Percentiles rank a stretch among this genome's conserved stretches.
Conservation (phyloP, 2,797 vertebrate genomes). For the Furcifer pardalis region DNA sequence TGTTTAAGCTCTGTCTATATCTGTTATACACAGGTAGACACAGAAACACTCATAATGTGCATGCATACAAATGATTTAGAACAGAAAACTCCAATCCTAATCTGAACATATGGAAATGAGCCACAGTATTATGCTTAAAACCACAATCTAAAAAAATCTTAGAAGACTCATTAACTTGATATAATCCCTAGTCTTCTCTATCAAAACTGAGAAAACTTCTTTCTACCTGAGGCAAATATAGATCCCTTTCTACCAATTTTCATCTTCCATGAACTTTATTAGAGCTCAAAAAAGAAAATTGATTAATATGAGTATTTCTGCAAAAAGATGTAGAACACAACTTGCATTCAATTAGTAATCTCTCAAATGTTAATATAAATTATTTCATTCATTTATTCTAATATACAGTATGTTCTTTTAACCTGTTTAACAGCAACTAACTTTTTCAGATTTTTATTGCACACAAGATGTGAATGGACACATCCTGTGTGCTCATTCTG, state of each 20-base stretch:
- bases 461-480: background rate
- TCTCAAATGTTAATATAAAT: background rate
- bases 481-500: background rate
- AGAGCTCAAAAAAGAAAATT: constrained; percentile 6
- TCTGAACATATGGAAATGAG: background rate
- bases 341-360: background rate
- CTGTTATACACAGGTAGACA: background rate
- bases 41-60: background rate
- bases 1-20: background rate
- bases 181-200: background rate
- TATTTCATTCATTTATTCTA: background rate
- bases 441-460: background rate
- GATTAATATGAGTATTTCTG: background rate
- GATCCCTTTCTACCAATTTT: background rate
- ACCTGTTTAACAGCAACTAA: constrained; percentile 14
- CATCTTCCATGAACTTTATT: background rate
- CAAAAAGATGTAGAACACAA: background rate
- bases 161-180: background rate
- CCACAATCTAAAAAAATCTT: background rate
- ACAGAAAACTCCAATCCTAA: background rate
- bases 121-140: background rate
- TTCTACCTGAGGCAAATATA: constrained; percentile 1
- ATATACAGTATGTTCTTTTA: constrained; percentile 4
- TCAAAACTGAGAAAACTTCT: background rate
- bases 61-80: background rate